Conservation (phyloP, 2,113 vertebrate genomes). For the Sceloporus tristichus region DNA sequence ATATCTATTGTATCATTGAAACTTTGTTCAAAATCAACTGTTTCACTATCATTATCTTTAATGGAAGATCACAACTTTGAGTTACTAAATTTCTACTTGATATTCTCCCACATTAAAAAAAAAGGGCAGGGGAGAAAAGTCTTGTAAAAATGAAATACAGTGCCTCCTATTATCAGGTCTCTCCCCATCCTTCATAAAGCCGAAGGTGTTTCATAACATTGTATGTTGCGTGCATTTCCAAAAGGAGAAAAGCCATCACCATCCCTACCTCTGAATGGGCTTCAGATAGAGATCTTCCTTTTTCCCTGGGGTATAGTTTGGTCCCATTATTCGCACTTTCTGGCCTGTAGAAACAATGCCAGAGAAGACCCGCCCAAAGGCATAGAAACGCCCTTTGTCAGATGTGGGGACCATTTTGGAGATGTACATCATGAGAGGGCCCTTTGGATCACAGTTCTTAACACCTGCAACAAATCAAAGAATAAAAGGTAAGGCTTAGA, state of each 20-base stretch:
- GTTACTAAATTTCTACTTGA: slow-evolving; percentile 19
- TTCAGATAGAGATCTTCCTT: slow-evolving; percentile 78
- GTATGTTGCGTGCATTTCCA: neutral
- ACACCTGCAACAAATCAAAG: slow-evolving; percentile 57
- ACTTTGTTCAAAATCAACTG: neutral
- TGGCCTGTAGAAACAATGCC: slow-evolving; percentile 72
- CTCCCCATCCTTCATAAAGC: neutral
- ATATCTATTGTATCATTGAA: slow-evolving; percentile 11
- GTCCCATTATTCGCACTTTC: slow-evolving; percentile 75
- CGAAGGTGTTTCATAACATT: neutral
- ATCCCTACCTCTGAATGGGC: slow-evolving; percentile 74
- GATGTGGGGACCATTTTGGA: slow-evolving; percentile 76
- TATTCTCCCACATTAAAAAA: neutral
- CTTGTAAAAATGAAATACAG: neutral
- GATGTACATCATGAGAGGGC: slow-evolving; percentile 76
- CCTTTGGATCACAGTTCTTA: slow-evolving; percentile 77
- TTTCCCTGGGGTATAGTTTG: slow-evolving; percentile 76
- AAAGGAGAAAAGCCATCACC: neutral
- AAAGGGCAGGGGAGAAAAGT: neutral
- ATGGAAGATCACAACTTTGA: neutral
- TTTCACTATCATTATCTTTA: slow-evolving; percentile 12
- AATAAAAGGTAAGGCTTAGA: neutral
- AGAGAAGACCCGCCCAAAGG: slow-evolving; percentile 75
- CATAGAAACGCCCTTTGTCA: slow-evolving; percentile 76
- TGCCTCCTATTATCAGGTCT: neutral